Evolutionary conservation across 2,113 vertebrate species (phyloP), one percentile per base, ranked within the genome.

Genomic region (Fregata magnificens): DNA sequence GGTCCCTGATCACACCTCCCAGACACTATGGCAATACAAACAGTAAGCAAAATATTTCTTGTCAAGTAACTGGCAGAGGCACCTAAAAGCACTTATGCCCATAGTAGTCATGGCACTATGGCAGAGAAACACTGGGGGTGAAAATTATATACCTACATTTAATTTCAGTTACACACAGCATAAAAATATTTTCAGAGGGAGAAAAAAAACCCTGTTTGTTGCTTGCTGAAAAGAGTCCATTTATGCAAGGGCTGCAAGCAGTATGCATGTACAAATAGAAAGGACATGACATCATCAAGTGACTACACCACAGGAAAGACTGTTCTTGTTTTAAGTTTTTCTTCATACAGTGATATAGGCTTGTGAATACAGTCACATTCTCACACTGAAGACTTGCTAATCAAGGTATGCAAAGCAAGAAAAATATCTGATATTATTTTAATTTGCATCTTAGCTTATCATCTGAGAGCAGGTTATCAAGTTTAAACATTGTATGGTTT

Each of bases 31-130:
- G 32, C 62, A 93, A 87, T 76, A 67, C 16, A 87, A 84, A 87
- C n/a, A 74, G 52, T 47, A 78, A 82, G 58, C 28, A 95, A 93
- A 95, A 63, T 55, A 88, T 40, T 73, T 91, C 26, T 50, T 56
- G 70, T 70, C 44, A 69, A 24, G 53, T 62, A 45, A 56, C 42
- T 63, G 63, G 61, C 50, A 90, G 47, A 70, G 28, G 45, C 38
- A 92, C 34, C 32, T 78, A 83, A 74, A 90, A 92, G 42, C n/a
- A 47, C 13, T 81, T 50, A n/a, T 4, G 9, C 9, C 44, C 47
- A 28, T 4, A 72, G 29, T 0, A 79, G 52, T 36, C 70, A 50
- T 44, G 25, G 26, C 58, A 81, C 38, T 9, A 66, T 0, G 1
- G n/a, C 61, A 88, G 31, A 87, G 40, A 87, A 85, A 61, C 22